Conservation (phyloP, 1,140 invertebrate species). For the Pinna nobilis region DNA sequence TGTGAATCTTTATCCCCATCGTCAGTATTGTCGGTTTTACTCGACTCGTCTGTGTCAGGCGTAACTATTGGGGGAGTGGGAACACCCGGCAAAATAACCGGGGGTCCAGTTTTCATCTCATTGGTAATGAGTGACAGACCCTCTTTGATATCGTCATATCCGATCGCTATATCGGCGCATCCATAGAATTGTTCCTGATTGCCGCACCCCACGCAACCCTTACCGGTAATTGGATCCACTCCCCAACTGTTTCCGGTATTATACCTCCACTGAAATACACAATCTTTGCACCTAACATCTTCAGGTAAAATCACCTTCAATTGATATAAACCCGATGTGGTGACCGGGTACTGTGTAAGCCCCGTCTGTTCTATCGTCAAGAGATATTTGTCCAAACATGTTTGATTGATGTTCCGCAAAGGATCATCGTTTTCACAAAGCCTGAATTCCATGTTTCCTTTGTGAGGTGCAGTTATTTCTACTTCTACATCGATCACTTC, state of each 20-base stretch:
- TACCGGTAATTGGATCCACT: slow-evolving; percentile 48
- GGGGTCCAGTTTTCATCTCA: slow-evolving; percentile 28
- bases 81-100: slow-evolving; percentile 3
- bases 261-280: slow-evolving; percentile 74
- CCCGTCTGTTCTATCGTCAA: slow-evolving; percentile 48
- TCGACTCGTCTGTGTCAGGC: background rate
- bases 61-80: slow-evolving; percentile 27
- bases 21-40: background rate
- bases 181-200: slow-evolving; percentile 70
- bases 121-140: slow-evolving; percentile 35
- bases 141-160: slow-evolving; percentile 53
- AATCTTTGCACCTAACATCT: slow-evolving; percentile 66
- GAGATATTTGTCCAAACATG: slow-evolving; percentile 58
- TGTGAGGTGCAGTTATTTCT: slow-evolving; percentile 61
- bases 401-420: slow-evolving; percentile 45
- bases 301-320: slow-evolving; percentile 60
- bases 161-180: slow-evolving; percentile 69
- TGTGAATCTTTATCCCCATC: slow-evolving; percentile 2
- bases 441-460: slow-evolving; percentile 91
- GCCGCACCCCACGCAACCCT: slow-evolving; percentile 63
- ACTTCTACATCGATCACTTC: slow-evolving; percentile 49
- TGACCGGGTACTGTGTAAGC: slow-evolving; percentile 42
- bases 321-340: slow-evolving; percentile 36
- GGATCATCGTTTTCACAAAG: slow-evolving; percentile 82
- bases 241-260: slow-evolving; percentile 72